A percentile compares a stretch with the other conserved stretches of the same genome.
phyloP scores from a whole-genome alignment of 2,888 invertebrate genomes.

The Drosophila eohydei region DNA sequence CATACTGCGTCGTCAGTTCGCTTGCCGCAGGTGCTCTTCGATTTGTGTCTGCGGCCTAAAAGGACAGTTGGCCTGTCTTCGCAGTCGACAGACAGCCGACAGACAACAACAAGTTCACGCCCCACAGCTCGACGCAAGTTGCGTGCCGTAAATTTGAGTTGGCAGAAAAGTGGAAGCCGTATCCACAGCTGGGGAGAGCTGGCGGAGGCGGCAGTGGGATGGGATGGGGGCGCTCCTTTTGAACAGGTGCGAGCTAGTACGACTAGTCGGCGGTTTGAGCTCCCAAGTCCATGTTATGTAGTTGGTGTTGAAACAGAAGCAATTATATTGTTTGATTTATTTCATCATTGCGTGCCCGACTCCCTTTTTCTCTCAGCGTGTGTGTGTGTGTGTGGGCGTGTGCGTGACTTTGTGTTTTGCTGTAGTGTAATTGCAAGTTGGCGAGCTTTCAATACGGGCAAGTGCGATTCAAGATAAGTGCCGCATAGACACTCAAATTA shows the following conservation, averaged over 20 bases:
- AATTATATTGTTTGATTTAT: constrained; percentile 79
- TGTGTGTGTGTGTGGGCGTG: constrained; percentile 32
- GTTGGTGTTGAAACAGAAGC: constrained; percentile 72
- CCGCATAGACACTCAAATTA: constrained; percentile 72
- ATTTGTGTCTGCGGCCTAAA: constrained; percentile 54
- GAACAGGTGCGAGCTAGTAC: constrained; percentile 67
- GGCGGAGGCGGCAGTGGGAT: not conserved
- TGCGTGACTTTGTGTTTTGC: constrained; percentile 52
- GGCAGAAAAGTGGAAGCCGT: constrained; percentile 41
- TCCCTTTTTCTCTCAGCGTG: constrained; percentile 16
- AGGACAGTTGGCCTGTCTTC: constrained; percentile 72
- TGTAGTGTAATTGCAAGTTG: constrained; percentile 71
- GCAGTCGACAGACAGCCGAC: constrained; percentile 42
- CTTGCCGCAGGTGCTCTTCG: constrained; percentile 51
- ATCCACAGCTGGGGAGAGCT: constrained; percentile 27
- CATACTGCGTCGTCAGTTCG: constrained; percentile 36
- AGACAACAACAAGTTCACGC: constrained; percentile 58
- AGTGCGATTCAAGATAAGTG: constrained; percentile 63
- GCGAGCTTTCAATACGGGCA: constrained; percentile 49
- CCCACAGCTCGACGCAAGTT: constrained; percentile 64
- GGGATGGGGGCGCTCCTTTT: constrained; percentile 29
- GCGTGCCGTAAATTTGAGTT: constrained; percentile 73
- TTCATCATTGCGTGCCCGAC: constrained; percentile 71
- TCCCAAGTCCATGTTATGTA: constrained; percentile 53
- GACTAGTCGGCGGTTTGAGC: constrained; percentile 24